Evolutionary conservation across 2,113 vertebrate species (phyloP), one percentile per base, ranked within the genome.

Genomic region (Hymenochirus boettgeri): DNA sequence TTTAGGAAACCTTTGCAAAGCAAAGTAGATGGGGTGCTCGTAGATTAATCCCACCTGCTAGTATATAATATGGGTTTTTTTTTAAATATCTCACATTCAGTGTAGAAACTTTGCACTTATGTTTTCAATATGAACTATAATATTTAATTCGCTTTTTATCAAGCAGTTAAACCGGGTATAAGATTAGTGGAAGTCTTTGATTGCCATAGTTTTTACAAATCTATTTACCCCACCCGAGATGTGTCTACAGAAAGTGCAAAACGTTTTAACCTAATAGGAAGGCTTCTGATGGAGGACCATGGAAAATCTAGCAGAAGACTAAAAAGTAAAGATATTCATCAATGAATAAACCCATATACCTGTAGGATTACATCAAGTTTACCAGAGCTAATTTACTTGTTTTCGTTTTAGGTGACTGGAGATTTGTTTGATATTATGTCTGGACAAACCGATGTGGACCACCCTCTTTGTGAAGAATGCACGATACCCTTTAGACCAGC

Each of bases 381-480:
- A n/a, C n/a, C n/a, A n/a, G n/a, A n/a, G n/a, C n/a, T n/a, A n/a
- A n/a, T n/a, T n/a, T n/a, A n/a, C 7, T 2, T 42, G 39, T 9
- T 42, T 27, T 70, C 22, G n/a, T 29, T 37, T 3, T 75, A 99
- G 96, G 96, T 99, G 71, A 99, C 96, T 0, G 95, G 96, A 0
- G 93, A 98, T 76, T 88, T 99, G 70, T 99, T 99, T 69, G 96
- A 99, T 82, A 98, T 99, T 65, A 99, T 99, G 96, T 99, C 96
- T 0, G 96, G 95, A 31, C 96, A 99, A 86, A 99, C 96, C 0
- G 96, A 99, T 1, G 96, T 99, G 51, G 96, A 99, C 79, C 96
- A 99, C 67, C 96, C 96, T 0, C 81, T 99, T 66, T 99, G 96
- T 31, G 96, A 99, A 75, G 96, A 99, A n/a, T 99, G 96, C 71